Evolutionary conservation across 2,113 vertebrate species (phyloP).

Genomic region (Bubalus kerabau): DNA sequence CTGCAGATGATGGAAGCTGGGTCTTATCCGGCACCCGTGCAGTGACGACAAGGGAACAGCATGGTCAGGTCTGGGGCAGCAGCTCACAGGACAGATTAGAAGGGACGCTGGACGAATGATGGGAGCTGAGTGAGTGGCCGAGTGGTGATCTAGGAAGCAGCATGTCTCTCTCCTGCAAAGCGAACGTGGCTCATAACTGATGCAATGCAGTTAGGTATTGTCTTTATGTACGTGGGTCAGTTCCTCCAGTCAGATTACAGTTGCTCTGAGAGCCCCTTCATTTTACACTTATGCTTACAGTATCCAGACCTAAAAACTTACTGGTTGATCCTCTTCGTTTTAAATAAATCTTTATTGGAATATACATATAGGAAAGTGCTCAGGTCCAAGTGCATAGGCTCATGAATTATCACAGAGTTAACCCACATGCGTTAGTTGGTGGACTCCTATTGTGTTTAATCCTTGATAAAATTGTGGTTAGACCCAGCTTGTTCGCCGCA

Average conservation of each 20-base stretch:
- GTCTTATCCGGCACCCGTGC: not conserved
- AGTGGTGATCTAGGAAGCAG: rapidly evolving
- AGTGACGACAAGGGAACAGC: rapidly evolving
- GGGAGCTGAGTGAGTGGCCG: not conserved
- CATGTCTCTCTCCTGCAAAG: not conserved
- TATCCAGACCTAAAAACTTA: not conserved
- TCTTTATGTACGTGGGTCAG: not conserved
- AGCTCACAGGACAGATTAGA: not conserved
- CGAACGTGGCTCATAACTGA: not conserved
- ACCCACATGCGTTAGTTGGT: rapidly evolving
- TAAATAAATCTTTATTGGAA: not conserved
- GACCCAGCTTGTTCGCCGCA: not conserved
- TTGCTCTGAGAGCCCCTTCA: not conserved
- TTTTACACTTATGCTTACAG: not conserved
- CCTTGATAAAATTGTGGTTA: not conserved
- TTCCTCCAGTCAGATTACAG: not conserved
- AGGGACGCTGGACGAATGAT: not conserved
- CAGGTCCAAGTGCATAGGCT: not conserved
- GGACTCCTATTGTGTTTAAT: not conserved
- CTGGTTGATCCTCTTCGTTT: not conserved
- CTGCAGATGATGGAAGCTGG: not conserved
- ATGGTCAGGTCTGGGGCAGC: not conserved
- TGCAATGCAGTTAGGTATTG: not conserved
- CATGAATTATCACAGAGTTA: not conserved
- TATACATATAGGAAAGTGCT: not conserved